Evolutionary conservation across 1,140 invertebrate species (phyloP), one percentile per base, ranked within the genome.

Genomic region (Caenorhabditis latens): DNA sequence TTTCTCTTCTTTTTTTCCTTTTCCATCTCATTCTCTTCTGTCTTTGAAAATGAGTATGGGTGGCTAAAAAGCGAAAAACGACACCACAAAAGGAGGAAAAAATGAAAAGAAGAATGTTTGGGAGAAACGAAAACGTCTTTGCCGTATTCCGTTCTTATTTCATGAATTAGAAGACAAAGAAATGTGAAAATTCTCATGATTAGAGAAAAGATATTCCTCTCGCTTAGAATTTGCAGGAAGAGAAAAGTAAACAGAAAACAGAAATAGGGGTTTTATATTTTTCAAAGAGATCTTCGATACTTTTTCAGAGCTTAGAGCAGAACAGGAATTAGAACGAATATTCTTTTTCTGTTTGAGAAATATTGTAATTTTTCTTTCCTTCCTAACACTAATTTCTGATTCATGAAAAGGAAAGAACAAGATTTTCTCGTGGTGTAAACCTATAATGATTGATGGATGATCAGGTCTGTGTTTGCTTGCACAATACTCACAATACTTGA

Each of bases 141-240:
- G 19, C 71, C 71, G 71, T 79, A 79, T 79, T 50, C 46, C 71
- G 46, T 79, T 79, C 43, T 79, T 50, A 50, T 50, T 79, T 79
- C 71, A n/a, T 79, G 46, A 48, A 50, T 79, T 79, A 50, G 71
- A 79, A 79, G 46, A 50, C 46, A 79, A 79, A 79, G 71, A 79
- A 79, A 79, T 79, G 71, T 50, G 71, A 79, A 79, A 79, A 79
- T 79, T 79, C 71, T 24, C 71, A 50, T 79, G 43, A 50, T 79
- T 79, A 79, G 46, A 50, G 46, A 79, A 42, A 71, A 71, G 65
- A 71, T 71, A 71, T 71, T 71, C 65, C 65, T 21, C n/a, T 32
- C 65, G 40, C 16, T 14, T n/a, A 61, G 19, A 71, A 71, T 71
- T 71, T 71, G 40, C 16, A 71, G 14, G 16, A 13, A 46, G n/a